phyloP scores from a whole-genome alignment of 2,113 vertebrate species.

The Taxidea taxus region DNA sequence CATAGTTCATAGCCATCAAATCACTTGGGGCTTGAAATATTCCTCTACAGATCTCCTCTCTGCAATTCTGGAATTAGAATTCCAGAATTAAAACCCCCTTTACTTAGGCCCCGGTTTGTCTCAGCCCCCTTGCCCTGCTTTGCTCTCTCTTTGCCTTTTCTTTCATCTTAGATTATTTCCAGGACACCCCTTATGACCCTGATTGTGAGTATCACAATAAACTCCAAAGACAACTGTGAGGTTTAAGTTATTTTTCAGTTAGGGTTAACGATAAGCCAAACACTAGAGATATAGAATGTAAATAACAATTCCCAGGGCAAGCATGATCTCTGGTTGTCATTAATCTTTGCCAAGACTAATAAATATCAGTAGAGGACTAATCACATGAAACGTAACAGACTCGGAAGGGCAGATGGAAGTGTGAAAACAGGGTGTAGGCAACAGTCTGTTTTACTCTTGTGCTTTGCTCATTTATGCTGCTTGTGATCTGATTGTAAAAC shows the following conservation, averaged over 20 bases:
- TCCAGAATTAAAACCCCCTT: too few species aligned
- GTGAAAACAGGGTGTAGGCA: background rate
- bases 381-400: background rate
- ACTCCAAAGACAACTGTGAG: background rate
- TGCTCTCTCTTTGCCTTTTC: background rate
- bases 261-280: background rate
- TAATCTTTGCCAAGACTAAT: conserved; percentile 8
- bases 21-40: background rate
- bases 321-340: background rate
- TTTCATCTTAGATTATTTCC: background rate
- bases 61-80: background rate
- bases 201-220: background rate
- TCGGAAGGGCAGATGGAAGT: background rate
- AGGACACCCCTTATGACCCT: background rate
- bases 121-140: accelerated
- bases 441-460: background rate
- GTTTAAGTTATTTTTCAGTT: background rate
- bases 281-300: background rate
- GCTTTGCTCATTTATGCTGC: background rate
- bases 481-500: background rate
- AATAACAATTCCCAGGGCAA: background rate
- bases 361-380: background rate
- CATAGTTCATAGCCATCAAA: background rate
- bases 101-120: background rate
- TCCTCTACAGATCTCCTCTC: background rate